Percentiles rank a stretch among this genome's conserved stretches.
phyloP scores from a whole-genome alignment of 2,888 invertebrate species.

The Melipona bicolor region DNA sequence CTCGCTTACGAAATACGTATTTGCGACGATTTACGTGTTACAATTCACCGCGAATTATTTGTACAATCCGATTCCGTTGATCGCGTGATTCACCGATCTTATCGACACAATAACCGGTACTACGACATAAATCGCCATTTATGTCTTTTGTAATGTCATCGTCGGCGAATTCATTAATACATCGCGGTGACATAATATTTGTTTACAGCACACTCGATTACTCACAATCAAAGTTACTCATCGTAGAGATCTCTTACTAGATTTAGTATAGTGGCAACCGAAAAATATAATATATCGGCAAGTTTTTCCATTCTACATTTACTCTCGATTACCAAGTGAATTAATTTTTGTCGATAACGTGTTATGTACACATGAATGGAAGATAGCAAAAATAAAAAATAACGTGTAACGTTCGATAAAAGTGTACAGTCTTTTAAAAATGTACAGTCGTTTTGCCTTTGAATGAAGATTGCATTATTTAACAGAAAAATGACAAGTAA shows the following conservation, averaged over 20 bases:
- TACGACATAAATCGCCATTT: constrained; percentile 35
- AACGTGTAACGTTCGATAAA: neutral
- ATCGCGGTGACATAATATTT: constrained; percentile 57
- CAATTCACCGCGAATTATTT: constrained; percentile 1
- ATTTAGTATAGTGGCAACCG: constrained; percentile 24
- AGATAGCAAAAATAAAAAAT: neutral
- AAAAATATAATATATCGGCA: constrained; percentile 25
- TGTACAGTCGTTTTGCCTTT: neutral
- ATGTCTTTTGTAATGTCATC: constrained; percentile 21
- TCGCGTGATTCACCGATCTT: constrained; percentile 5
- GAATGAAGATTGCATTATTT: neutral
- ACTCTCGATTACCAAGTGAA: neutral
- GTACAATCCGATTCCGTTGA: neutral
- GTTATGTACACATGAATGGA: no score
- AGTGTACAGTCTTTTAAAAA: neutral
- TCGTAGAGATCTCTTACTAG: constrained; percentile 8
- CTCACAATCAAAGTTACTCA: constrained; percentile 42
- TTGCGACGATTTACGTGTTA: neutral
- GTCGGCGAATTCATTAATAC: constrained; percentile 22
- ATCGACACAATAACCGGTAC: constrained; percentile 1
- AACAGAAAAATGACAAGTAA: neutral
- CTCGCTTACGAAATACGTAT: neutral
- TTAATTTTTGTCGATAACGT: neutral
- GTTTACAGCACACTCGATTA: constrained; percentile 43
- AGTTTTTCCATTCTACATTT: neutral